Percentiles rank a stretch among this genome's conserved stretches.
Evolutionary conservation across 1,140 invertebrate genomes (phyloP).

Genomic region (Platyura marginata): DNA sequence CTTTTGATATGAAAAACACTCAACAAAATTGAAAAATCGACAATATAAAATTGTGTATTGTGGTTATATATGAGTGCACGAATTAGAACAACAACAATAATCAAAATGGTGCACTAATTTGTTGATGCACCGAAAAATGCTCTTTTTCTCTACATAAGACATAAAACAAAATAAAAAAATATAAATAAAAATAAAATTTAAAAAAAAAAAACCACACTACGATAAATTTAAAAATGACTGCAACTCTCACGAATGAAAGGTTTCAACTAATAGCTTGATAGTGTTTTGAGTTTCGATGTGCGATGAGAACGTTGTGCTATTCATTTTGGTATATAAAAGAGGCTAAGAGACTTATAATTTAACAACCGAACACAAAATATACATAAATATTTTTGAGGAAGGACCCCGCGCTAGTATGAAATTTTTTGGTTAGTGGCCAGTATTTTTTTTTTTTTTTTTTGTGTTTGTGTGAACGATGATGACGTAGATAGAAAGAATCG

Average conservation of each 20-base stretch:
- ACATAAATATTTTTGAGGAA: neutral
- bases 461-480: too few relatives aligned
- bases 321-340: neutral
- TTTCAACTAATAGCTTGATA: constrained; percentile 1
- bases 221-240: neutral
- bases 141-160: neutral
- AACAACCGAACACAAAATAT: neutral
- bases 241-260: neutral
- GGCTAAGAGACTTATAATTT: neutral
- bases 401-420: neutral
- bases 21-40: neutral
- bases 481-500: too few relatives aligned
- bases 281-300: constrained; percentile 1
- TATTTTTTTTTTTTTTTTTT: too few relatives aligned
- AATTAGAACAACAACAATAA: too few relatives aligned
- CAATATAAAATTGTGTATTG: too few relatives aligned
- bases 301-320: neutral
- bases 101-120: neutral
- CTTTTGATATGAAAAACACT: neutral
- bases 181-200: too few relatives aligned
- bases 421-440: too few relatives aligned
- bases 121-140: neutral
- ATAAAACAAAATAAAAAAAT: neutral
- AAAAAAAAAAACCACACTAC: neutral
- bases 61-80: too few relatives aligned